A percentile compares a stretch with the other conserved stretches of the same genome.
Conservation (phyloP, 2,113 vertebrate genomes). For the Ceyx cyanopectus region DNA sequence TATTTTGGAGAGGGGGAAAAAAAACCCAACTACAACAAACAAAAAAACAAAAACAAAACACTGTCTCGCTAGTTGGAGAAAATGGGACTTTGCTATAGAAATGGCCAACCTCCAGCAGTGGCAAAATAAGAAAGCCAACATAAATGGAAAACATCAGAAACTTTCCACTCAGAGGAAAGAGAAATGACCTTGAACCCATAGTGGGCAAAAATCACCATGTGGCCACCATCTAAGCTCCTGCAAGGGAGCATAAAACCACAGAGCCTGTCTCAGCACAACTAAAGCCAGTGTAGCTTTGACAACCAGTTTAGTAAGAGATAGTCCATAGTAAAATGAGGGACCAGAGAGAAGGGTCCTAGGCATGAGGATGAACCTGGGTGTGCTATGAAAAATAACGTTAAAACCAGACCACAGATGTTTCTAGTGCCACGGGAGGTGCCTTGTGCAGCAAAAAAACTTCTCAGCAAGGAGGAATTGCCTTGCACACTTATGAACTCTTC, state of each 20-base stretch:
- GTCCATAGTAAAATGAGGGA: background rate
- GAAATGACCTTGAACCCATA: background rate
- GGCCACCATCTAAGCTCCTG: background rate
- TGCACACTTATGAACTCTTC: background rate
- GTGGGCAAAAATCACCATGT: background rate
- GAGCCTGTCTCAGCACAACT: background rate
- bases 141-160: background rate
- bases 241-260: background rate
- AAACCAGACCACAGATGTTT: slow-evolving; percentile 33
- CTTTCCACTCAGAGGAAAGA: background rate
- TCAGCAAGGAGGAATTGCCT: background rate
- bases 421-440: background rate
- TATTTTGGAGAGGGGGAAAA: background rate
- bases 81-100: background rate
- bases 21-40: background rate
- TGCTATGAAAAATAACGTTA: background rate
- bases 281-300: background rate
- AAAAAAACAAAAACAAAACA: background rate
- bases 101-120: background rate
- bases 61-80: background rate
- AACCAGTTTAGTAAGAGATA: background rate
- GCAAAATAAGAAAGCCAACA: background rate
- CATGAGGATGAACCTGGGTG: background rate
- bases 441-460: background rate
- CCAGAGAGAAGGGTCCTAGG: background rate